A percentile compares a stretch with the other conserved stretches of the same genome.
These are phyloP conservation scores for Choristoneura rosaceana DNA, from an alignment of 2,888 invertebrate species.

Conservation along the genomic window DNA sequence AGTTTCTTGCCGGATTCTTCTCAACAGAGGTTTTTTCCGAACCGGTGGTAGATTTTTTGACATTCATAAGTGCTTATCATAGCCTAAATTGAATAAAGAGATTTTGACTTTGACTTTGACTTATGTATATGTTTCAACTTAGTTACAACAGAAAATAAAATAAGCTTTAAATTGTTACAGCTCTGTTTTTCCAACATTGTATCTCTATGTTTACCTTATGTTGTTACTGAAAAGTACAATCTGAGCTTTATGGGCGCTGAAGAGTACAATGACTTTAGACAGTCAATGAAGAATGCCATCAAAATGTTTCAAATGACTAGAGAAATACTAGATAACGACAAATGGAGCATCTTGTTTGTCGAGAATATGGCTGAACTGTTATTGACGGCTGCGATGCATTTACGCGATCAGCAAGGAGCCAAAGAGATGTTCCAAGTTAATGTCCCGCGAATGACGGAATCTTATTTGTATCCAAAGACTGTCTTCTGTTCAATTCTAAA, in stretches of 20 bases:
- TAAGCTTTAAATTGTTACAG: constrained; percentile 52
- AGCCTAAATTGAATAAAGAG: no score
- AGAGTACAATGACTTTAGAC: constrained; percentile 49
- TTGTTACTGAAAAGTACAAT: constrained; percentile 68
- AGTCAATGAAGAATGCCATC: constrained; percentile 54
- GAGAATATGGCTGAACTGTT: constrained; percentile 74
- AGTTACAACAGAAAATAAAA: not conserved
- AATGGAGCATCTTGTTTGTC: constrained; percentile 71
- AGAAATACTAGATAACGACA: constrained; percentile 65
- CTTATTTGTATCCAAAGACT: constrained; percentile 70
- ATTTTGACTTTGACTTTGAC: no score
- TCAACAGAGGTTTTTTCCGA: no score
- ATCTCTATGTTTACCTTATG: constrained; percentile 70
- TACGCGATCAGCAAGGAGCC: constrained; percentile 69
- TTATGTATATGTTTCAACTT: no score
- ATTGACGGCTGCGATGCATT: constrained; percentile 59
- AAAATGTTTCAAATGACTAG: constrained; percentile 66
- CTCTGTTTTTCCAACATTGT: constrained; percentile 70
- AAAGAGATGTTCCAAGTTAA: constrained; percentile 59
- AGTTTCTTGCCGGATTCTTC: no score
- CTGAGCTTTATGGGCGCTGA: constrained; percentile 53
- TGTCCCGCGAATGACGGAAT: constrained; percentile 61
- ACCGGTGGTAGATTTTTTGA: no score
- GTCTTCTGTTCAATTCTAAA: constrained; percentile 72
- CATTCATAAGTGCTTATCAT: no score